These are phyloP conservation scores for Cremastinae sp. DNA, from an alignment of 2,888 invertebrate genomes.

Conservation along the genomic window DNA sequence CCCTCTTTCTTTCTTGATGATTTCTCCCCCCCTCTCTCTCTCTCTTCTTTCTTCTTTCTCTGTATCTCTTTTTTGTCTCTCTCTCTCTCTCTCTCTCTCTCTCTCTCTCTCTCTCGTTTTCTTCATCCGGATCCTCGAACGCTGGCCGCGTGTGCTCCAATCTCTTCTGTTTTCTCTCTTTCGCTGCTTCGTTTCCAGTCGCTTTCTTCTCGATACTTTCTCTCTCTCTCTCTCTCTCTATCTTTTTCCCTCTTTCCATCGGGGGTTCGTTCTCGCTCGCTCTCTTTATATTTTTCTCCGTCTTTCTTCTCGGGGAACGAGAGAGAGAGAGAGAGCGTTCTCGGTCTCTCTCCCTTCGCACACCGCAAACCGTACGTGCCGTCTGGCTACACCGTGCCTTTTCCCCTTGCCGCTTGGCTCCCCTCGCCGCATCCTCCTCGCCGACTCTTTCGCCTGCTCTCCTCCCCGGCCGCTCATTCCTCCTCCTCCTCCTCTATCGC, in stretches of 20 bases:
- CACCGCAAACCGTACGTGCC: conserved; percentile 73
- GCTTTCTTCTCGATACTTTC: conserved; percentile 56
- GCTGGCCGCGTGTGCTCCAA: conserved; percentile 47
- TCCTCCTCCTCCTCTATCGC: conserved; percentile 53
- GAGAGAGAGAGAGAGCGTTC: too few relatives aligned
- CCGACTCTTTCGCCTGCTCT: conserved; percentile 60
- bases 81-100: conserved; percentile 24
- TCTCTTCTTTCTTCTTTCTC: conserved; percentile 63
- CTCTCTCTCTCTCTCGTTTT: conserved; percentile 48
- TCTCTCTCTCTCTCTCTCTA: too few relatives aligned
- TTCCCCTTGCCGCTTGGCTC: conserved; percentile 56
- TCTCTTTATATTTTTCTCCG: too few relatives aligned
- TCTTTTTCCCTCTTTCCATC: too few relatives aligned
- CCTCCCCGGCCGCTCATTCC: conserved; percentile 55
- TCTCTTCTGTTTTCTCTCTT: conserved; percentile 54
- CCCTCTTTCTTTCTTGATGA: conserved; percentile 50
- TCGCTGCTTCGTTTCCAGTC: conserved; percentile 51
- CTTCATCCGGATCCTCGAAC: conserved; percentile 33
- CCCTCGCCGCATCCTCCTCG: conserved; percentile 57
- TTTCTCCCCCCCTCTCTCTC: conserved; percentile 73
- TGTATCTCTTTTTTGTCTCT: too few relatives aligned
- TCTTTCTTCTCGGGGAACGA: too few relatives aligned
- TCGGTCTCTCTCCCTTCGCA: conserved; percentile 62
- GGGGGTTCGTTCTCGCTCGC: too few relatives aligned
- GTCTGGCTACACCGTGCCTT: conserved; percentile 71